Conservation (phyloP, 2,888 invertebrate genomes). For the Polia nebulosa region DNA sequence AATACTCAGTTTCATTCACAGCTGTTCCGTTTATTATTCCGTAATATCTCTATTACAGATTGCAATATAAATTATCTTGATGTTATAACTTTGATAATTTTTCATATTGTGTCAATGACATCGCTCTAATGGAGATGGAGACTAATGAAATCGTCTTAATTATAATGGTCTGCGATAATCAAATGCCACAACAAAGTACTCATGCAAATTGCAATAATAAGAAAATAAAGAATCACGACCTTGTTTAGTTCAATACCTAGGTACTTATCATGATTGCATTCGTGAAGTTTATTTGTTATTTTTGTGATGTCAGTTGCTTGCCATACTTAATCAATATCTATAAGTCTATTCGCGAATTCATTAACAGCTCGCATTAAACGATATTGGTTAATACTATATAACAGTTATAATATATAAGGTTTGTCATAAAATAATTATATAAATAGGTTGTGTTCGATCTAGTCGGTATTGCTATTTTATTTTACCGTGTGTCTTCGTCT, state of each 20-base stretch:
- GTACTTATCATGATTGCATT: not conserved
- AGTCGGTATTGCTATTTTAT: not conserved
- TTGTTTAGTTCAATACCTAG: slow-evolving; percentile 28
- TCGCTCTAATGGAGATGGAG: slow-evolving; percentile 22
- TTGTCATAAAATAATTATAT: not conserved
- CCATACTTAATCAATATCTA: not conserved
- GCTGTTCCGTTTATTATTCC: slow-evolving; percentile 28
- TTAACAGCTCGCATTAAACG: not conserved
- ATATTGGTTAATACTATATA: not conserved
- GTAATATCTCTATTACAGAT: slow-evolving; percentile 43
- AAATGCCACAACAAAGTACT: slow-evolving; percentile 24
- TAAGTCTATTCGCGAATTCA: not conserved
- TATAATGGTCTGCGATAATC: slow-evolving; percentile 35
- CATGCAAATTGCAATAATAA: slow-evolving; percentile 32
- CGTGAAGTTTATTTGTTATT: slow-evolving; percentile 2
- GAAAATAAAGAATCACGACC: slow-evolving; percentile 11
- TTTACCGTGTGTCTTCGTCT: too few relatives aligned
- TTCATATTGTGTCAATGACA: slow-evolving; percentile 50
- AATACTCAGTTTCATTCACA: slow-evolving; percentile 31
- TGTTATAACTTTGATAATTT: slow-evolving; percentile 41
- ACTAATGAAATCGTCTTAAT: slow-evolving; percentile 36
- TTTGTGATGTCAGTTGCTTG: not conserved
- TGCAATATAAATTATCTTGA: slow-evolving; percentile 54
- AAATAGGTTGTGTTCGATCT: not conserved
- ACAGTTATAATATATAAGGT: too few relatives aligned